Evolutionary conservation across 2,113 vertebrate genomes (phyloP), one percentile per base, ranked within the genome.

Genomic region (Cavia aperea): DNA sequence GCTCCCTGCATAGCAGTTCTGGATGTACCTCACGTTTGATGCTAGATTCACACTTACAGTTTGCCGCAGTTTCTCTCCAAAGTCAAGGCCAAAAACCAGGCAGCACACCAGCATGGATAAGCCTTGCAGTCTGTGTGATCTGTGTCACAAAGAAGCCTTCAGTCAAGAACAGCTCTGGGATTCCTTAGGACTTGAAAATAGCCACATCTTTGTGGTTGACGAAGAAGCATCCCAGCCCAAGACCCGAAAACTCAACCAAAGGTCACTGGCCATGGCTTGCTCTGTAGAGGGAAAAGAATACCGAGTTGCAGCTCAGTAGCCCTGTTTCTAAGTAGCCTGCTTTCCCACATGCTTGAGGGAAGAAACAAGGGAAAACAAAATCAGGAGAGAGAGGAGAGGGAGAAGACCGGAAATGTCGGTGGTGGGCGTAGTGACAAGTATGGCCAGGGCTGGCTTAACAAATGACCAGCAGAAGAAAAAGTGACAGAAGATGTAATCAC

Each of bases 1-100:
- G 60, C 73, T 33, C 43, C 33, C 7, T 29, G 46, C 86, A 70
- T 33, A 46, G 68, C 21, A 43, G 12, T 29, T 75, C 58, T 63
- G 60, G 9, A 1, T 7, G 11, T 60, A 10, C 18, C 2, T 54
- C 78, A 31, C 4, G 0, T 65, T 72, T 51, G 3, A n/a, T 16
- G 29, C 33, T 46, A 12, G 51, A 46, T 29, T 43, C 39, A 73
- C 14, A 90, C 65, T 7, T 13, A 12, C 58, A 4, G 2, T 66
- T 43, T 26, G 65, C 58, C 33, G 31, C 33, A 49, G 36, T 9
- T 75, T 68, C 51, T 33, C 51, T 92, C 49, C 12, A 19, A 29
- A 10, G 15, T 49, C 60, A 23, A 4, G 60, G 70, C 82, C 21
- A 36, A 46, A 81, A 54, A 19, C 29, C 68, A 87, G 43, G 24